A percentile compares a stretch with the other conserved stretches of the same genome.
Evolutionary conservation across 2,113 vertebrate genomes (phyloP).

Genomic region (Sander vitreus): DNA sequence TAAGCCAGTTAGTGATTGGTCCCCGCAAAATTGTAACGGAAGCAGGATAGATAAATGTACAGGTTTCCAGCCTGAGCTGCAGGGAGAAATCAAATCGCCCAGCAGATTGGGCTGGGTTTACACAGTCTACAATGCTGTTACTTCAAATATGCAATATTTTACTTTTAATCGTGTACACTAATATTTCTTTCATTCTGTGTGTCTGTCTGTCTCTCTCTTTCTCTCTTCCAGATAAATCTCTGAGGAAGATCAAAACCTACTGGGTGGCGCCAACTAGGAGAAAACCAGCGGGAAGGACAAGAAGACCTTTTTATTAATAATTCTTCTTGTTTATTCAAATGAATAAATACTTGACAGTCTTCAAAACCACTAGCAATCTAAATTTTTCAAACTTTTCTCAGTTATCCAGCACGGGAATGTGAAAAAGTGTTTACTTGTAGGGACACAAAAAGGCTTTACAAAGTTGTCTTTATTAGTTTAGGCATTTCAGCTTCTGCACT

Average conservation of each 20-base stretch:
- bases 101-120: no score
- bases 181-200: neutral
- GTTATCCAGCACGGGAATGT: neutral
- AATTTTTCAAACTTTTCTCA: neutral
- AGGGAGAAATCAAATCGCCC: no score
- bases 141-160: neutral
- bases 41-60: no score
- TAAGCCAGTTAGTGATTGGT: no score
- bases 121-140: neutral
- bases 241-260: slow-evolving; percentile 8
- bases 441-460: neutral
- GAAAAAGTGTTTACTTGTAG: neutral
- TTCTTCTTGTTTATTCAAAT: neutral
- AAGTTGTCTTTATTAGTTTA: neutral
- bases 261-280: neutral
- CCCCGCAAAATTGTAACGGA: no score
- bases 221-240: slow-evolving; percentile 20
- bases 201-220: neutral
- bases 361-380: neutral
- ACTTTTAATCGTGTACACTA: neutral
- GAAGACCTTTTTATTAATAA: neutral
- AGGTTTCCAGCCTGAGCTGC: no score
- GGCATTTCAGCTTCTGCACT: neutral
- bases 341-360: neutral
- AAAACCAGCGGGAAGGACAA: neutral